Conservation (phyloP, 2,888 invertebrate species). For the Sussaba pulchella region DNA sequence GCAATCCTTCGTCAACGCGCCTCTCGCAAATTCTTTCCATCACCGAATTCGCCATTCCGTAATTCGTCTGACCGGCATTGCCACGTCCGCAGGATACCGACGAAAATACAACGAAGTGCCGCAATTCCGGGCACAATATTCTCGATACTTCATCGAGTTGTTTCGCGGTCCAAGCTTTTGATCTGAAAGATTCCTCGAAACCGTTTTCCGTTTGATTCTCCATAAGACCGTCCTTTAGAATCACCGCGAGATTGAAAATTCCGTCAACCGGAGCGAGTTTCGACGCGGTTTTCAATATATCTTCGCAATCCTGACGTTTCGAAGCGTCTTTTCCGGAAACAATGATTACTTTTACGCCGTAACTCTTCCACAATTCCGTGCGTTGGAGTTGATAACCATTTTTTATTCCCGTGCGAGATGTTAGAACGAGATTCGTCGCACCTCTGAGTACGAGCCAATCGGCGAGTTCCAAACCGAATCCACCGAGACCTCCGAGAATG, state of each 20-base stretch:
- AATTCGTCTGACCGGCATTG: slow-evolving; percentile 88
- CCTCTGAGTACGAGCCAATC: slow-evolving; percentile 95
- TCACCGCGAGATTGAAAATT: slow-evolving; percentile 88
- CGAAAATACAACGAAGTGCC: slow-evolving; percentile 88
- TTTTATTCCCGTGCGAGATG: slow-evolving; percentile 91
- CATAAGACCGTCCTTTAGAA: slow-evolving; percentile 85
- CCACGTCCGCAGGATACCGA: slow-evolving; percentile 88
- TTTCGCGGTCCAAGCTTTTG: slow-evolving; percentile 87
- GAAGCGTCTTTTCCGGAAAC: slow-evolving; percentile 90
- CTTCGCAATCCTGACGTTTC: slow-evolving; percentile 88
- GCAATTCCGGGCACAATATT: slow-evolving; percentile 83
- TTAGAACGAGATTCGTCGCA: slow-evolving; percentile 91
- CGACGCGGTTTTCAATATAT: slow-evolving; percentile 87
- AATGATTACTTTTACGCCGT: slow-evolving; percentile 89
- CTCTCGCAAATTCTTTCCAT: slow-evolving; percentile 87
- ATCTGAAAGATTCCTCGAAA: slow-evolving; percentile 85
- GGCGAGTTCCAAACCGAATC: slow-evolving; percentile 95
- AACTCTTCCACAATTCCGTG: slow-evolving; percentile 88
- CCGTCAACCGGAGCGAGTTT: slow-evolving; percentile 87
- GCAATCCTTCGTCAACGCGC: slow-evolving; percentile 84
- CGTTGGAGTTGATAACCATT: slow-evolving; percentile 93
- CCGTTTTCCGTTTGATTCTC: slow-evolving; percentile 85
- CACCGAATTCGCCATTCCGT: slow-evolving; percentile 86
- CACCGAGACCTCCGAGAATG: slow-evolving; percentile 93
- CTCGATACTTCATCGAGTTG: slow-evolving; percentile 86